phyloP scores from a whole-genome alignment of 2,888 invertebrate species.

The Heliconius cydno region DNA sequence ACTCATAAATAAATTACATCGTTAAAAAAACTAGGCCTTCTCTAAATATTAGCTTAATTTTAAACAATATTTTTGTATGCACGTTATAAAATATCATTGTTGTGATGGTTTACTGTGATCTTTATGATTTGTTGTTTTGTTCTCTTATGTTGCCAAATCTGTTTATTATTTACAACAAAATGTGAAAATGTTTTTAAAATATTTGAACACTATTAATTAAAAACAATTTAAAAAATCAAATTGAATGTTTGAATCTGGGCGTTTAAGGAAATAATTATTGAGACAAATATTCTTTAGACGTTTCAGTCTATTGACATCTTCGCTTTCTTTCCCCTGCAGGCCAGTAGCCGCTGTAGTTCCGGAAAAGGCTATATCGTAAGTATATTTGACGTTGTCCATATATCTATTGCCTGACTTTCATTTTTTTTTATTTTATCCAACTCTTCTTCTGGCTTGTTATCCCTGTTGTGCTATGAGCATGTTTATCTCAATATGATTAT shows the following conservation, averaged over 20 bases:
- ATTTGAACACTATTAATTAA: neutral
- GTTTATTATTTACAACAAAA: slow-evolving; percentile 16
- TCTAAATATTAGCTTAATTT: slow-evolving; percentile 25
- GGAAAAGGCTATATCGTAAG: slow-evolving; percentile 98
- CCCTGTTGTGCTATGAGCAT: slow-evolving; percentile 32
- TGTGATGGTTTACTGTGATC: slow-evolving; percentile 31
- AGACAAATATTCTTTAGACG: slow-evolving; percentile 40
- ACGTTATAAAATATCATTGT: slow-evolving; percentile 43
- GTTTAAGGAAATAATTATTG: slow-evolving; percentile 30
- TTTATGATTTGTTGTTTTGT: slow-evolving; percentile 23
- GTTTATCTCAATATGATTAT: neutral
- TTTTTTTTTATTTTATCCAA: slow-evolving; percentile 38
- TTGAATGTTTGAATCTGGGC: slow-evolving; percentile 8
- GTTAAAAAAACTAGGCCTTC: neutral
- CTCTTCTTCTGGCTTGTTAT: slow-evolving; percentile 51
- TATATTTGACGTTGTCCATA: slow-evolving; percentile 82
- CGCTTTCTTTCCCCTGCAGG: slow-evolving; percentile 87
- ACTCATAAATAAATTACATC: slow-evolving; percentile 24
- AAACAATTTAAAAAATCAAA: neutral
- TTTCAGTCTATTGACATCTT: slow-evolving; percentile 80
- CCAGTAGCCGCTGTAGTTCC: slow-evolving; percentile 96
- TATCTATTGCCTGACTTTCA: slow-evolving; percentile 51
- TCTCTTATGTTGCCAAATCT: slow-evolving; percentile 33
- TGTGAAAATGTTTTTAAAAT: slow-evolving; percentile 12
- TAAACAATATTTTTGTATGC: slow-evolving; percentile 37